phyloP scores from a whole-genome alignment of 2,113 vertebrate species.

The Pelobates fuscus region DNA sequence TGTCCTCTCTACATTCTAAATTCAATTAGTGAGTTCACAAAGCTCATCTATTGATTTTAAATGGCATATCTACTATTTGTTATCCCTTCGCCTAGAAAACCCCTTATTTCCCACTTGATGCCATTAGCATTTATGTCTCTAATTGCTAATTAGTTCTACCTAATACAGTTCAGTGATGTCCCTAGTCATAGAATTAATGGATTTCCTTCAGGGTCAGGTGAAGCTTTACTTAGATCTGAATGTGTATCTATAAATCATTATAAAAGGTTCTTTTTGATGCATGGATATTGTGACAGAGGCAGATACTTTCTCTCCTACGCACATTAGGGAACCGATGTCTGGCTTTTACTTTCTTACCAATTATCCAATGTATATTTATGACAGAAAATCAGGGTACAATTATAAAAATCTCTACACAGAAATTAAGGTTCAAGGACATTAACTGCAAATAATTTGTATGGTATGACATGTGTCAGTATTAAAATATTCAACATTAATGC shows the following conservation, averaged over 20 bases:
- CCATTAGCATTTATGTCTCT: constrained; percentile 43
- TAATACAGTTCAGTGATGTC: constrained; percentile 47
- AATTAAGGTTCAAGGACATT: too few species aligned
- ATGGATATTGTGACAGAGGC: constrained; percentile 21
- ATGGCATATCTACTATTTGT: constrained; percentile 32
- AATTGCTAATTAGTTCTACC: constrained; percentile 50
- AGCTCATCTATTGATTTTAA: constrained; percentile 31
- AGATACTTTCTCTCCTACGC: constrained; percentile 24
- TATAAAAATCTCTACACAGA: too few species aligned
- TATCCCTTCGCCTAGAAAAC: constrained; percentile 39
- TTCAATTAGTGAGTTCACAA: background rate
- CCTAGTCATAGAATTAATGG: constrained; percentile 46
- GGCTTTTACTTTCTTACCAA: constrained; percentile 14
- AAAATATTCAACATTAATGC: too few species aligned
- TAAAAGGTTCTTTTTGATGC: constrained; percentile 37
- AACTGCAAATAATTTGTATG: too few species aligned
- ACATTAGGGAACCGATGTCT: constrained; percentile 3
- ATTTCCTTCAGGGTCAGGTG: constrained; percentile 48
- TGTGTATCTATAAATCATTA: constrained; percentile 45
- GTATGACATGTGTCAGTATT: too few species aligned
- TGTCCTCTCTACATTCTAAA: constrained; percentile 1
- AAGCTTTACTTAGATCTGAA: constrained; percentile 43
- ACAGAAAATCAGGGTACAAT: too few species aligned
- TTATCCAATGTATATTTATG: background rate
- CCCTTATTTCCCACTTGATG: constrained; percentile 32